These are phyloP conservation scores for Cryptotermes secundus DNA, from an alignment of 1,140 invertebrate species.

Conservation along the genomic window DNA sequence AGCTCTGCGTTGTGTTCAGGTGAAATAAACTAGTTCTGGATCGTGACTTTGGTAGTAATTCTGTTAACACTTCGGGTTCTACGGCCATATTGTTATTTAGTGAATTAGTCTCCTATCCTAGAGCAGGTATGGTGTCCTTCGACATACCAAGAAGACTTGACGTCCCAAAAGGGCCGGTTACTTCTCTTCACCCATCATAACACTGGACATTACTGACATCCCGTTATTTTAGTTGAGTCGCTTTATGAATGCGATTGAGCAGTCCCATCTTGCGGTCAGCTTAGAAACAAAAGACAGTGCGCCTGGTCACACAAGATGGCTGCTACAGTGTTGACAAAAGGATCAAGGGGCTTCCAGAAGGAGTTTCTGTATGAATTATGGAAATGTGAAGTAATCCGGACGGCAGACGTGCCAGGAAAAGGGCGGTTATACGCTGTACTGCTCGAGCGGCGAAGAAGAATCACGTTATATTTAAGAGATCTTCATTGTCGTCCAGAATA, in stretches of 20 bases:
- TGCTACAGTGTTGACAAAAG: neutral
- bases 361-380: neutral
- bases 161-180: too few species aligned
- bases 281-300: neutral
- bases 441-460: neutral
- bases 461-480: neutral
- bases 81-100: too few species aligned
- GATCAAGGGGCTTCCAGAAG: neutral
- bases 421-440: neutral
- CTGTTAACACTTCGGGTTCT: too few species aligned
- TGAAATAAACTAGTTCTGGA: too few species aligned
- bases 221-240: too few species aligned
- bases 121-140: too few species aligned
- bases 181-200: too few species aligned
- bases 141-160: too few species aligned
- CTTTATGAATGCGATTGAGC: neutral
- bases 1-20: too few species aligned
- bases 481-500: neutral
- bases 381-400: conserved; percentile 2
- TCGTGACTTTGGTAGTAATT: too few species aligned
- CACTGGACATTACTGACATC: too few species aligned
- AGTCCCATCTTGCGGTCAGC: neutral
- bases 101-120: too few species aligned
- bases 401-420: neutral
- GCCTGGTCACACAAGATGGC: neutral